A percentile compares a stretch with the other conserved stretches of the same genome.
phyloP scores from a whole-genome alignment of 2,113 vertebrate species.

The Pomatorhinus ruficollis region DNA sequence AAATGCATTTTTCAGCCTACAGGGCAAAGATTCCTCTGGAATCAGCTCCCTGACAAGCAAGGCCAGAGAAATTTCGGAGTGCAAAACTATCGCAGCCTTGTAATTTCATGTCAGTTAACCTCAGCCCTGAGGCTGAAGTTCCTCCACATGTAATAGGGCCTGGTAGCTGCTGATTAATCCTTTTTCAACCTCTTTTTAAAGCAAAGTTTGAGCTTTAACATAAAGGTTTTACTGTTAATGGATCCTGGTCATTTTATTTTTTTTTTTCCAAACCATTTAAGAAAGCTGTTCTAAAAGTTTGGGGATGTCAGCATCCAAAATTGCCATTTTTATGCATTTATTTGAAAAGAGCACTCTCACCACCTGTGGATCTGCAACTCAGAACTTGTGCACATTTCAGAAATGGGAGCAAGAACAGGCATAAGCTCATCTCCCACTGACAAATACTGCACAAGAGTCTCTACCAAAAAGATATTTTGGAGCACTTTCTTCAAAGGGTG shows the following conservation, averaged over 20 bases:
- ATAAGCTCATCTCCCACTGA: not conserved
- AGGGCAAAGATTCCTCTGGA: not conserved
- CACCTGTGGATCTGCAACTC: not conserved
- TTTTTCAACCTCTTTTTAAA: not conserved
- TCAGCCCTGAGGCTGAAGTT: not conserved
- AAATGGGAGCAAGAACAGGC: not conserved
- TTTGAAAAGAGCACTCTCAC: not conserved
- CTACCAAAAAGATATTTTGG: not conserved
- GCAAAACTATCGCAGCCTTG: not conserved
- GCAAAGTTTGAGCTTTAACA: not conserved
- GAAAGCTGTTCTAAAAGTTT: not conserved
- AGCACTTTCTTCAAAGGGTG: not conserved
- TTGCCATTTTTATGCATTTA: not conserved
- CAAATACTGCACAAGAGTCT: not conserved
- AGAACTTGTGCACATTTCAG: not conserved
- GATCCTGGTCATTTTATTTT: not conserved
- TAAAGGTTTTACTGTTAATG: not conserved
- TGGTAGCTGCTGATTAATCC: not conserved
- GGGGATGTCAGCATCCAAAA: not conserved
- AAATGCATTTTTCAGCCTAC: not conserved
- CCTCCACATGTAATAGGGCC: not conserved
- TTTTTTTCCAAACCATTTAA: not conserved
- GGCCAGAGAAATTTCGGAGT: not conserved
- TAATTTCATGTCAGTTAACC: not conserved
- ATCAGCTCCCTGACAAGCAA: not conserved